Base-by-base conservation (phyloP, 2,888 invertebrate species). In the Hypsopygia costalis region DNA sequence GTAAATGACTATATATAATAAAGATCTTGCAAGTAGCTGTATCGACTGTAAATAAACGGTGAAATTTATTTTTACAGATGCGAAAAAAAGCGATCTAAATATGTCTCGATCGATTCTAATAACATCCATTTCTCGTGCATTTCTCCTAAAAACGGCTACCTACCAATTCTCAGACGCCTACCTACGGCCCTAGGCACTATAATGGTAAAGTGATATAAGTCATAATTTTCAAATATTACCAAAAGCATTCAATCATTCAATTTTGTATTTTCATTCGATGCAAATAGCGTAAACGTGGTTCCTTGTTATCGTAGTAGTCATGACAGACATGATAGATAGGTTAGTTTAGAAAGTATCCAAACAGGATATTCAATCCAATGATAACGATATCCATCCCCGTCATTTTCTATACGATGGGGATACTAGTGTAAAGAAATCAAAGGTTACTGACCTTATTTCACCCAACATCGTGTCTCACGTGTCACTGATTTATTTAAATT, bases 291-390 rank as follows among this genome's bases (percentile, higher is more conserved):
- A 16, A 16, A 16, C 16, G 4, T 4, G 2, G 16, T 16, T 16
- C 16, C 49, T 56, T 62, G 71, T 83, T 82, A 83, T 83, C 82
- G 74, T 56, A 61, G 57, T 51, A 59, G 46, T 69, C 52, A 60
- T 77, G 82, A 81, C 83, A 83, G 80, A 51, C 68, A 55, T 81
- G 85, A 85, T 81, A 81, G 83, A 83, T 85, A 76, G 78, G 68
- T 62, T 70, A 58, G 70, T 67, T 75, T 69, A 66, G 67, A 78
- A 80, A 73, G 72, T 70, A 69, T 66, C 63, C 73, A 79, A 81
- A 85, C 83, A 83, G 82, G 82, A 83, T 81, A 81, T 65, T 55
- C 54, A 49, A 51, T 68, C 62, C 58, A 57, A 50, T 60, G 83
- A 83, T 85, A 83, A 83, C 79, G 65, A 66, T 62, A 68, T 61